These are phyloP conservation scores for Patella ulyssiponensis DNA, from an alignment of 2,888 invertebrate species.

Conservation along the genomic window DNA sequence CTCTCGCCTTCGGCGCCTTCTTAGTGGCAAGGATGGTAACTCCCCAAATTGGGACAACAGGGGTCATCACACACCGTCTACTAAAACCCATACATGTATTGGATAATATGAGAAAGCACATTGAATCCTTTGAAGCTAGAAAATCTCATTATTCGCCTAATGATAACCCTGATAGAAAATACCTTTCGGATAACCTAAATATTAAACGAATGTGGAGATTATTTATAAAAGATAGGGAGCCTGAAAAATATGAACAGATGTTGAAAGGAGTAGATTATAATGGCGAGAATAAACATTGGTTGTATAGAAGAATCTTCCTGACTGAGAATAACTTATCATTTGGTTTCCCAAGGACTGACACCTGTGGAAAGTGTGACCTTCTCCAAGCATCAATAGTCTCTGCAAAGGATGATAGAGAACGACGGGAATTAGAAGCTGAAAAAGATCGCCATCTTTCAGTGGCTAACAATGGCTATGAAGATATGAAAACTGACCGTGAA, in stretches of 20 bases:
- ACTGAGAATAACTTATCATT: neutral
- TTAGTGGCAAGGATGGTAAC: neutral
- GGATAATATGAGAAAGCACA: neutral
- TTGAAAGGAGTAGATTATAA: neutral
- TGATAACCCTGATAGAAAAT: neutral
- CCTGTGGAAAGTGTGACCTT: neutral
- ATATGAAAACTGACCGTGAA: neutral
- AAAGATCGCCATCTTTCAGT: neutral
- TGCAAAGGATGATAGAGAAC: neutral
- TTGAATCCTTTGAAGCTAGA: neutral
- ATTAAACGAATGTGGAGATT: slow-evolving; percentile 2
- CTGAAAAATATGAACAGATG: neutral
- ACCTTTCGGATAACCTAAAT: neutral
- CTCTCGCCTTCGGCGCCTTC: neutral
- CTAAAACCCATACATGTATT: neutral
- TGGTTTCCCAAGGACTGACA: neutral
- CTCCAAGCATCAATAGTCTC: neutral
- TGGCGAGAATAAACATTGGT: neutral
- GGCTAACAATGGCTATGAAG: neutral
- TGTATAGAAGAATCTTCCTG: neutral
- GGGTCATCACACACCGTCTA: neutral
- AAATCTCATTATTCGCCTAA: neutral
- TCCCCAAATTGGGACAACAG: neutral
- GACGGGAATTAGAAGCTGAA: neutral
- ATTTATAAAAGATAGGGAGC: neutral